Conservation (phyloP, 2,797 vertebrate genomes). For the Gymnoscopelus microlampas region DNA sequence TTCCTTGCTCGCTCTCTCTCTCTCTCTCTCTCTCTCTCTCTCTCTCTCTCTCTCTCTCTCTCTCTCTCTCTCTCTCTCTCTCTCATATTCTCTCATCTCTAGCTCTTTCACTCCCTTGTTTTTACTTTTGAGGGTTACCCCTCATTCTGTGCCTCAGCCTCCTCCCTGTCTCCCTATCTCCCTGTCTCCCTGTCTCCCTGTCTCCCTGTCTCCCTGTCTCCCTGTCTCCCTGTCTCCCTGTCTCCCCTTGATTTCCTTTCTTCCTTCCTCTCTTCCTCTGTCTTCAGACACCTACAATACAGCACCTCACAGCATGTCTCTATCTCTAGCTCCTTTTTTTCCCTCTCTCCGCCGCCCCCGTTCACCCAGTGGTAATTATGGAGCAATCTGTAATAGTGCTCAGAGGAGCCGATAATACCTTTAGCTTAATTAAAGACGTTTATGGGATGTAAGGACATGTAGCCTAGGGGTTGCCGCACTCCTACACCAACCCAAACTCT, state of each 20-base stretch:
- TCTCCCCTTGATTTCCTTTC: background rate
- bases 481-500: conserved; percentile 69
- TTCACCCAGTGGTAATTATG: conserved; percentile 82
- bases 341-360: conserved; percentile 57
- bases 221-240: background rate
- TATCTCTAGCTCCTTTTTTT: background rate
- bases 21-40: conserved; percentile 14
- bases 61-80: conserved; percentile 12
- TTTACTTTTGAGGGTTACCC: background rate
- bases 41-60: conserved; percentile 56
- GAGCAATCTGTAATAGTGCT: conserved; percentile 80
- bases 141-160: background rate
- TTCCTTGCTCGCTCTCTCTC: conserved; percentile 26
- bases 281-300: background rate
- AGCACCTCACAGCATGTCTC: background rate
- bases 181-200: background rate
- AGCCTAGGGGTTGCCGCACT: conserved; percentile 72
- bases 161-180: background rate
- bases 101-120: background rate
- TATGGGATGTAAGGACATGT: conserved; percentile 83
- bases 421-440: conserved; percentile 87
- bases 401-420: conserved; percentile 82
- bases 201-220: background rate
- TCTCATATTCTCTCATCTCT: conserved; percentile 37
- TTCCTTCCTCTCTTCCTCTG: background rate